phyloP scores from a whole-genome alignment of 2,888 invertebrate genomes.

The Eupithecia insigniata region DNA sequence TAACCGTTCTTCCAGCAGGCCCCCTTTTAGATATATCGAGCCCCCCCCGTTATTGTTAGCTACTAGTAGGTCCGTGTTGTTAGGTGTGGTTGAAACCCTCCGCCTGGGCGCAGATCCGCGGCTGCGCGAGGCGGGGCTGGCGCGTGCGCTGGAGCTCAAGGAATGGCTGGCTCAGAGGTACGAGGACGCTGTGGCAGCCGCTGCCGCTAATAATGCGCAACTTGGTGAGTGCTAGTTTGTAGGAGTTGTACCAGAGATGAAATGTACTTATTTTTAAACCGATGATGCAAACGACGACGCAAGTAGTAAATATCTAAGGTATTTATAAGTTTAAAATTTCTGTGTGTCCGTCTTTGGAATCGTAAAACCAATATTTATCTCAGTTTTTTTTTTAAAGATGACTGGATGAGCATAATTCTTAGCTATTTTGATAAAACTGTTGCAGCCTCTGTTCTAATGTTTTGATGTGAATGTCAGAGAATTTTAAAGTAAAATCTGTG shows the following conservation, averaged over 20 bases:
- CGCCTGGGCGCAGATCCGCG: conserved; percentile 88
- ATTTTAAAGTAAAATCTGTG: too few species aligned
- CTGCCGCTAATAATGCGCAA: conserved; percentile 71
- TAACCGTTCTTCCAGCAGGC: not conserved
- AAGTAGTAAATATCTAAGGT: too few species aligned
- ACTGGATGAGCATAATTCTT: too few species aligned
- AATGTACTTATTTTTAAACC: not conserved
- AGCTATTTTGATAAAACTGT: too few species aligned
- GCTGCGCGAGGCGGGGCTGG: conserved; percentile 88
- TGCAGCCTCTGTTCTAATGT: too few species aligned
- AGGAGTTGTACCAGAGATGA: not conserved
- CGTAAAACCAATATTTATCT: too few species aligned
- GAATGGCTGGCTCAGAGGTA: conserved; percentile 92
- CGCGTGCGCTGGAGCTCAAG: conserved; percentile 88
- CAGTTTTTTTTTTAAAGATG: too few species aligned
- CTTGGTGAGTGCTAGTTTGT: conserved; percentile 56
- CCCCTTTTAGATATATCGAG: not conserved
- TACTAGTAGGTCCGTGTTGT: conserved; percentile 16
- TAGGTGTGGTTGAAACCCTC: conserved; percentile 66
- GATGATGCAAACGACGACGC: too few species aligned
- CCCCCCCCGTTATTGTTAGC: not conserved
- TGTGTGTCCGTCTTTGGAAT: too few species aligned
- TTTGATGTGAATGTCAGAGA: too few species aligned
- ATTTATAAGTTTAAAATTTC: too few species aligned
- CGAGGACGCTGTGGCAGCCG: conserved; percentile 93